Evolutionary conservation across 2,797 vertebrate species (phyloP).

Genomic region (Phyllotis vaccarum): DNA sequence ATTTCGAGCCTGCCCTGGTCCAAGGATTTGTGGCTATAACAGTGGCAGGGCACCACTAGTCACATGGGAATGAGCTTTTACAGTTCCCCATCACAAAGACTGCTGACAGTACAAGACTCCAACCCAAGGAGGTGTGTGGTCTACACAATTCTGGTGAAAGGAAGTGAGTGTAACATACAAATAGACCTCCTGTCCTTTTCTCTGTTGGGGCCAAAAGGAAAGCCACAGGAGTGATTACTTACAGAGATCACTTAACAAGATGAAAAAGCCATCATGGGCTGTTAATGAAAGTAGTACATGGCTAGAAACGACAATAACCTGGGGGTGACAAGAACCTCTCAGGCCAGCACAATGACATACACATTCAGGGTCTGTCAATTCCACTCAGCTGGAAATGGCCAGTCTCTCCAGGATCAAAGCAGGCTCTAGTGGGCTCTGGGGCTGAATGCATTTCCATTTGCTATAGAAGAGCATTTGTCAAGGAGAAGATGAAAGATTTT

Average conservation of each 20-base stretch:
- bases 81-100: not conserved
- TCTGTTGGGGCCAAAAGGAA: not conserved
- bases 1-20: not conserved
- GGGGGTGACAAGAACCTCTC: not conserved
- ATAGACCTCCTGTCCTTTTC: not conserved
- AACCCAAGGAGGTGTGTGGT: too few relatives aligned
- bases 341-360: not conserved
- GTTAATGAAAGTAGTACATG: not conserved
- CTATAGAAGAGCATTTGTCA: not conserved
- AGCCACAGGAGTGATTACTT: not conserved
- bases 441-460: not conserved
- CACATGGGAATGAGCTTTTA: not conserved
- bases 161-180: not conserved
- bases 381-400: not conserved
- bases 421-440: not conserved
- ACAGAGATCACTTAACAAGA: not conserved
- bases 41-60: not conserved
- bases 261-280: not conserved
- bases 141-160: rapidly evolving
- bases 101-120: not conserved
- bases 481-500: not conserved
- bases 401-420: not conserved
- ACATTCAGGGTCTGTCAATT: not conserved
- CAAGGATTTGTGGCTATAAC: not conserved
- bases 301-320: not conserved